Percentiles rank a stretch among this genome's conserved stretches.
These are phyloP conservation scores for Oscheius myriophilus DNA, from an alignment of 2,888 invertebrate species.

Conservation along the genomic window DNA sequence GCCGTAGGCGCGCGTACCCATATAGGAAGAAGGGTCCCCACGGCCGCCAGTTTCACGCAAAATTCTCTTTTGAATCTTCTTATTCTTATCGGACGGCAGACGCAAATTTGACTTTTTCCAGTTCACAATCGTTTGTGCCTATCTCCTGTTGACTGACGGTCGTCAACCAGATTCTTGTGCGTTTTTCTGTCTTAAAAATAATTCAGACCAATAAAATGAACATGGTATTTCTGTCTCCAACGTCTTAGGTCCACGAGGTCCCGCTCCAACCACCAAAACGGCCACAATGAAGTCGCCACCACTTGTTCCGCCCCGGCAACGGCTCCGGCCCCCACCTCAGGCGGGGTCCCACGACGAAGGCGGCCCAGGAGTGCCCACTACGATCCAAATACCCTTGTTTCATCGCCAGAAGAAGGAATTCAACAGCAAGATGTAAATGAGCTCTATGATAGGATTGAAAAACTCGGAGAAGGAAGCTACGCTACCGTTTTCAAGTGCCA, in stretches of 20 bases:
- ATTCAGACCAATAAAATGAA: no score
- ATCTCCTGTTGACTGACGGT: no score
- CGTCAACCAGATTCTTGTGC: no score
- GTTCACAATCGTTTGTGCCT: no score
- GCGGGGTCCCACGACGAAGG: slow-evolving; percentile 40
- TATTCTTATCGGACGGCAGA: no score
- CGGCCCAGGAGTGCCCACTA: slow-evolving; percentile 60
- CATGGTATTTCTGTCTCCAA: no score
- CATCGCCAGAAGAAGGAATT: slow-evolving; percentile 35
- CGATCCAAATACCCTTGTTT: slow-evolving; percentile 51
- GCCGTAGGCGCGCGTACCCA: no score
- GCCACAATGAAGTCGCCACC: slow-evolving; percentile 24
- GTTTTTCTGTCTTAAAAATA: no score
- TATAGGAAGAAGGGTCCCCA: no score
- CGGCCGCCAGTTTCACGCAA: no score
- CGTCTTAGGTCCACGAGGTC: slow-evolving; percentile 29
- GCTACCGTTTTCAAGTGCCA: slow-evolving; percentile 97
- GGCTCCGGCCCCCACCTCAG: slow-evolving; percentile 42
- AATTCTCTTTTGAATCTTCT: no score
- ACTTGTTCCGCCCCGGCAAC: slow-evolving; percentile 32
- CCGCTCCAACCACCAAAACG: slow-evolving; percentile 29
- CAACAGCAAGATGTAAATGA: slow-evolving; percentile 56
- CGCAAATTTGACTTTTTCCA: no score
- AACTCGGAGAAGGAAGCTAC: slow-evolving; percentile 98
- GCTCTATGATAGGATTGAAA: slow-evolving; percentile 91